A percentile compares a stretch with the other conserved stretches of the same genome.
Evolutionary conservation across 2,113 vertebrate species (phyloP).

Genomic region (Rhagologus leucostigma): DNA sequence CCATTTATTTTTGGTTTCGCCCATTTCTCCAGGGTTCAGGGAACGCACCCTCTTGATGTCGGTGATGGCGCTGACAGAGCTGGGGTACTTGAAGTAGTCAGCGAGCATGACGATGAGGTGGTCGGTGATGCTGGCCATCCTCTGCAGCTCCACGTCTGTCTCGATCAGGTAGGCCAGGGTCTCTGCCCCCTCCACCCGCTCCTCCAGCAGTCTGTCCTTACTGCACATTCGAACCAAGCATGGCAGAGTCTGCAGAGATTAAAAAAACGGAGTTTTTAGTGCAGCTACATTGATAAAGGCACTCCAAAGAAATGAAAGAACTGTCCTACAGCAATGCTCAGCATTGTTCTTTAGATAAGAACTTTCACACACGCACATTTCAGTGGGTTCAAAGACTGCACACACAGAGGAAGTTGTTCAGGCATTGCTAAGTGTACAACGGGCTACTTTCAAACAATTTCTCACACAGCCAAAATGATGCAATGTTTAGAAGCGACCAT

Average conservation of each 20-base stretch:
- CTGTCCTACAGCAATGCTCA: not conserved
- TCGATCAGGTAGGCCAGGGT: slow-evolving; percentile 96
- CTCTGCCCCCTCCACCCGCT: slow-evolving; percentile 95
- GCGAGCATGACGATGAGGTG: slow-evolving; percentile 96
- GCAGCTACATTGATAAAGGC: not conserved
- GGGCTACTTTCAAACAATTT: not conserved
- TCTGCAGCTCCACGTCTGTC: slow-evolving; percentile 94
- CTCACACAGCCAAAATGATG: not conserved
- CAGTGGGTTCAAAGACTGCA: not conserved
- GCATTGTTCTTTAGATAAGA: not conserved
- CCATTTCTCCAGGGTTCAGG: not conserved
- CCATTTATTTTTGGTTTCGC: not conserved
- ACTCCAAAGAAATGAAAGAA: not conserved
- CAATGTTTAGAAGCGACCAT: not conserved
- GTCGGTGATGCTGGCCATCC: slow-evolving; percentile 94
- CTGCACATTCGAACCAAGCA: slow-evolving; percentile 98
- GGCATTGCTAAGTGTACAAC: not conserved
- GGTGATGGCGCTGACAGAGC: slow-evolving; percentile 96
- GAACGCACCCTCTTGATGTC: slow-evolving; percentile 95
- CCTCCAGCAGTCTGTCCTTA: slow-evolving; percentile 93
- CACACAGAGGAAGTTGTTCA: not conserved
- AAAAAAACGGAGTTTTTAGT: not conserved
- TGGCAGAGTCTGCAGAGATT: slow-evolving; percentile 84
- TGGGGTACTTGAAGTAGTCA: slow-evolving; percentile 99
- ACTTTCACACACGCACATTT: not conserved